Conservation (phyloP, 1,140 invertebrate genomes). For the Zaprionus africanus region DNA sequence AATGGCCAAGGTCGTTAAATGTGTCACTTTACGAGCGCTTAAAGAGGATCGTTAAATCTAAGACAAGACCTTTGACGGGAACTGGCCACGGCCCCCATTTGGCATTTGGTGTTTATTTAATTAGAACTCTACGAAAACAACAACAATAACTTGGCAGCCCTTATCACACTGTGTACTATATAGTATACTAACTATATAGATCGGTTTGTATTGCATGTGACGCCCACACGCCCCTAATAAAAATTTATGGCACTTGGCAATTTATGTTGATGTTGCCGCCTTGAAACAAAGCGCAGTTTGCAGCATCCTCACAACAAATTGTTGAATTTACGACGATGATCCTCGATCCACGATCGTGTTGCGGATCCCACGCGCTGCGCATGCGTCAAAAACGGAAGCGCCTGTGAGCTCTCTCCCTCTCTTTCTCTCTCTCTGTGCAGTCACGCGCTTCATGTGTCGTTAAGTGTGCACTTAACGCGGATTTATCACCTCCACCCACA, state of each 20-base stretch:
- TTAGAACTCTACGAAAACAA: constrained; percentile 47
- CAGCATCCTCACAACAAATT: constrained; percentile 51
- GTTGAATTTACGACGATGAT: constrained; percentile 53
- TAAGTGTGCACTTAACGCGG: constrained; percentile 68
- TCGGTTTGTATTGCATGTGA: neutral
- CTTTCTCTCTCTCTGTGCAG: neutral
- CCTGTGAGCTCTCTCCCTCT: neutral
- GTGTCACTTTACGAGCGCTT: constrained; percentile 52
- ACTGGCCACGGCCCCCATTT: constrained; percentile 1
- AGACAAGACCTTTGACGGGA: constrained; percentile 29
- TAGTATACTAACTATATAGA: constrained; percentile 1
- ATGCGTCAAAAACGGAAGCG: constrained; percentile 64
- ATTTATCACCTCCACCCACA: constrained; percentile 71
- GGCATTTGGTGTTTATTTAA: constrained; percentile 64
- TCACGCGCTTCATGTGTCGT: constrained; percentile 17
- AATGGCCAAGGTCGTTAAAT: constrained; percentile 66
- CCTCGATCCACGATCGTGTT: constrained; percentile 24
- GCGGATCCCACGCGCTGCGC: constrained; percentile 59
- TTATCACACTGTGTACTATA: constrained; percentile 17
- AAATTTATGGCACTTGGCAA: constrained; percentile 64
- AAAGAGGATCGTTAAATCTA: constrained; percentile 59
- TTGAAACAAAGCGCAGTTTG: constrained; percentile 51
- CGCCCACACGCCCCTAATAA: constrained; percentile 53
- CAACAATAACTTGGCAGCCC: constrained; percentile 11
- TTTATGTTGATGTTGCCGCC: constrained; percentile 38